Conservation (phyloP, 2,888 invertebrate species). For the Acrocyrtus sp. region DNA sequence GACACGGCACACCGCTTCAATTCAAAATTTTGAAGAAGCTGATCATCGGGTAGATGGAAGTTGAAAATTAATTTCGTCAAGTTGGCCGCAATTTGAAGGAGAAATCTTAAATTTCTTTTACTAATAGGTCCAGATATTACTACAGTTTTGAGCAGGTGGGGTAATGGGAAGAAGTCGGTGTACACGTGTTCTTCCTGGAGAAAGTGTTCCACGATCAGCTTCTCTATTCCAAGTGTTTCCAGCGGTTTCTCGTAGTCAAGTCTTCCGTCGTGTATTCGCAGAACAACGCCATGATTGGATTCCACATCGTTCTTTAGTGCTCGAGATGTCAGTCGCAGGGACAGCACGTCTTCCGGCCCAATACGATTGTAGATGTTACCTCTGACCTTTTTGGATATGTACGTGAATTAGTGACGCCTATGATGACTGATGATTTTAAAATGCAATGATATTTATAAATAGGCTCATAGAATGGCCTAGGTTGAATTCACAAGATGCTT, state of each 20-base stretch:
- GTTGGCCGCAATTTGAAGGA: constrained; percentile 12
- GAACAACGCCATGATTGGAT: constrained; percentile 16
- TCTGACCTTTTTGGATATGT: no score
- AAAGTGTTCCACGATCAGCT: constrained; percentile 41
- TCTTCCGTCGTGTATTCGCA: constrained; percentile 39
- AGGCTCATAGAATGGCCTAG: no score
- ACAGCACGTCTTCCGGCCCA: constrained; percentile 21
- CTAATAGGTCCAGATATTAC: constrained; percentile 39
- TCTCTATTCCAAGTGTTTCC: constrained; percentile 38
- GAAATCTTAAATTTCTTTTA: constrained; percentile 22
- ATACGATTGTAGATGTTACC: constrained; percentile 31
- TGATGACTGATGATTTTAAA: no score
- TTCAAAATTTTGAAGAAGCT: background rate
- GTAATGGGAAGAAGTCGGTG: constrained; percentile 17
- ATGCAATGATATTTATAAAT: no score
- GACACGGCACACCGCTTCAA: background rate
- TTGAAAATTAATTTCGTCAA: background rate
- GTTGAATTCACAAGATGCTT: no score
- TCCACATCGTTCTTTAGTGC: constrained; percentile 39
- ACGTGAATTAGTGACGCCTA: no score
- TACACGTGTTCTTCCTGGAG: background rate
- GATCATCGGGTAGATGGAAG: constrained; percentile 6
- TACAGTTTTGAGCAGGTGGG: constrained; percentile 37
- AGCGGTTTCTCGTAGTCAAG: constrained; percentile 28
- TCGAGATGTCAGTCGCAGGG: constrained; percentile 35